Evolutionary conservation across 1,140 invertebrate genomes (phyloP), one percentile per base, ranked within the genome.

Genomic region (Caenorhabditis remanei): DNA sequence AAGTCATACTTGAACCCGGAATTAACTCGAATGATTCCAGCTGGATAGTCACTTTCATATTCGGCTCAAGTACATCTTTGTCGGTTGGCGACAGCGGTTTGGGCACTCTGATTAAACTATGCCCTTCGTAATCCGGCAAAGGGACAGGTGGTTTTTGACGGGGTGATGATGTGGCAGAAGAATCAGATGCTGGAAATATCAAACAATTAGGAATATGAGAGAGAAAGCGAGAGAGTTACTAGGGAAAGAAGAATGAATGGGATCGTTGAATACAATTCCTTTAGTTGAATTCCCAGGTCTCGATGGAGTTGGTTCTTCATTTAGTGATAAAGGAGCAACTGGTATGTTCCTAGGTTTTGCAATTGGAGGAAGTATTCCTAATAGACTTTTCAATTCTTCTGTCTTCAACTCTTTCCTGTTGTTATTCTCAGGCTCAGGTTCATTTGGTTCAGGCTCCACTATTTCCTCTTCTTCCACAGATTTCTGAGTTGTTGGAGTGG

Each of bases 281-380:
- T 50, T 32, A 53, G 67, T 53, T 19, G 46, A 8, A 56, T 41
- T n/a, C 1, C 50, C 13, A 40, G 13, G 19, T 84, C 9, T 32
- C 13, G 41, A 32, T 75, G 85, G 24, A 32, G 48, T n/a, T 61
- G 58, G 61, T 53, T 46, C 8, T n/a, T 84, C 53, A 14, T 21
- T 58, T 32, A 84, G 41, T 0, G 53, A 16, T 21, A 84, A 32
- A 13, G 53, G 53, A 43, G 19, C 82, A 43, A 61, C 43, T 41
- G 53, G 82, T 13, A 58, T 85, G 21, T 67, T 85, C n/a, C 63
- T 75, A 14, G 86, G 86, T 65, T 82, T 87, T 1, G 86, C 86
- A 53, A 87, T 82, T n/a, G 86, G 86, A 65, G 86, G 86, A 40
- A 87, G 86, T 32, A 21, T 75, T 63, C 65, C 40, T 0, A 87